Evolutionary conservation across 2,888 invertebrate genomes (phyloP), one percentile per base, ranked within the genome.

Genomic region (Celastrina argiolus): DNA sequence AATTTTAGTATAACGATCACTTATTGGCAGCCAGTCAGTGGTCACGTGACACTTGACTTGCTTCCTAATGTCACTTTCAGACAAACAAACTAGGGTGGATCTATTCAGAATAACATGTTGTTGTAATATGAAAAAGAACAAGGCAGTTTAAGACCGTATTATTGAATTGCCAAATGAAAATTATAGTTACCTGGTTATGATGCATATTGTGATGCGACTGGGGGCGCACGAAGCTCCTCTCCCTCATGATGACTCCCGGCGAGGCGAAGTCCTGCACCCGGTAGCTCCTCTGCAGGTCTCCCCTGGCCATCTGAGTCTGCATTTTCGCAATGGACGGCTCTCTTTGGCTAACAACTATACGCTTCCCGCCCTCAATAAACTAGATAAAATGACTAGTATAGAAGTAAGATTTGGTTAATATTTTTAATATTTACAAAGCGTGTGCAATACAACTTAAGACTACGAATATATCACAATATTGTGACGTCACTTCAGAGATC

Each of bases 211-310:
- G 91, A 78, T 93, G 92, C 2, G 90, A 91, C 76, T 92, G 94
- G 58, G 93, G 92, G 69, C 94, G 92, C 66, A 95, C 92, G 82
- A 95, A 95, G 82, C 95, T 95, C 73, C 95, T 90, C 82, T 95
- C 95, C 73, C 95, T 85, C 81, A 93, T 93, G 77, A 94, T 93
- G 73, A 94, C 92, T 68, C 90, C 87, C 58, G 91, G 89, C 42
- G 92, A 80, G 64, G 91, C 87, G 77, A 93, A 93, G 77, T 93
- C 92, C 77, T 89, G 90, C 86, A 92, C 88, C 76, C 91, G 85
- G 79, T 87, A 92, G 78, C 91, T 91, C 73, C 92, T 80, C 79
- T 91, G 92, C 78, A 92, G 78, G 76, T 90, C 90, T 73, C 81
- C 85, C 56, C 87, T 83, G 14, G 86, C 81, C 64, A 90, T 79